phyloP scores from a whole-genome alignment of 2,888 invertebrate genomes.

The Epistrophe grossulariae region DNA sequence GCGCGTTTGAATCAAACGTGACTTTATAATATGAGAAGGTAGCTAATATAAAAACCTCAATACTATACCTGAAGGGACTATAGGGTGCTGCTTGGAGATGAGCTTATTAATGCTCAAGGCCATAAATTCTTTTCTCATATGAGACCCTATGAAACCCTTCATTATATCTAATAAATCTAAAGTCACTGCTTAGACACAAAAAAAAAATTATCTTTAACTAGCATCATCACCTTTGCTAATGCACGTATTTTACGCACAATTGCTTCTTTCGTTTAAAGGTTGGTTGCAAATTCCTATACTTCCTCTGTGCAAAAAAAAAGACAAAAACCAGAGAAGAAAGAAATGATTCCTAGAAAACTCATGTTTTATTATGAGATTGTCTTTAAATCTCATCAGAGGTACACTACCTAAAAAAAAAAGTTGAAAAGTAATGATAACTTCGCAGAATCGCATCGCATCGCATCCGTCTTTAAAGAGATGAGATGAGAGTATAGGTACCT shows the following conservation, averaged over 20 bases:
- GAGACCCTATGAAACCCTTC: not conserved
- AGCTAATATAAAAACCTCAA: not conserved
- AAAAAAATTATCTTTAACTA: constrained; percentile 22
- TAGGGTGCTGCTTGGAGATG: not conserved
- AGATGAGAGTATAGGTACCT: too few relatives aligned
- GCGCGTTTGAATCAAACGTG: not conserved
- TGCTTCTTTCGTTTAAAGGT: not conserved
- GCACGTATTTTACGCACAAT: constrained; percentile 37
- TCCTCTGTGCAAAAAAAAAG: constrained; percentile 2
- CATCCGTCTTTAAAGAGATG: constrained; percentile 30
- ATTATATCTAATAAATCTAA: constrained; percentile 35
- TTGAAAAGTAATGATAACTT: constrained; percentile 45
- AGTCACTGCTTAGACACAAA: not conserved
- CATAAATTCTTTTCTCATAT: constrained; percentile 18
- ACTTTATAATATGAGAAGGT: not conserved
- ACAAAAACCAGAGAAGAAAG: not conserved
- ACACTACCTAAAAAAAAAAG: constrained; percentile 1
- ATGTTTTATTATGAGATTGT: constrained; percentile 62
- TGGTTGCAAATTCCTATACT: constrained; percentile 15
- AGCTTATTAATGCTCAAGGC: constrained; percentile 18
- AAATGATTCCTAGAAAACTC: constrained; percentile 51
- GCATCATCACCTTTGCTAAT: constrained; percentile 26
- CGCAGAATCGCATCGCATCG: constrained; percentile 40
- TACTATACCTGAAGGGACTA: not conserved
- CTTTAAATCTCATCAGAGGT: constrained; percentile 32